Percentiles rank a stretch among this genome's conserved stretches.
Conservation (phyloP, 2,888 invertebrate genomes). For the Biston betularia region DNA sequence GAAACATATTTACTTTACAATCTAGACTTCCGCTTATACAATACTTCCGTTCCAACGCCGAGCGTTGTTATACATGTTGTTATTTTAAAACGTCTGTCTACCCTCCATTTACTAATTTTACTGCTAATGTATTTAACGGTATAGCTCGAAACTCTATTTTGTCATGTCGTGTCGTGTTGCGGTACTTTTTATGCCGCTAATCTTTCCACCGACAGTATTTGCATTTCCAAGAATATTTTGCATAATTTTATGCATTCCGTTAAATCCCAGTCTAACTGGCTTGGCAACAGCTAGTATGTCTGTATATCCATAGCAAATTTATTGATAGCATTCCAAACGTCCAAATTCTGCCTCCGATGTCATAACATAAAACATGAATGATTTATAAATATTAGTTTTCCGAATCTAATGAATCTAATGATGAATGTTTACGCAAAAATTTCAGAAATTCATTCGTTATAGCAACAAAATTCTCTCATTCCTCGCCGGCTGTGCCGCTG, state of each 20-base stretch:
- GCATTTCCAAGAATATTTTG: slow-evolving; percentile 32
- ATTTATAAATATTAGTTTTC: slow-evolving; percentile 12
- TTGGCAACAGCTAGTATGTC: slow-evolving; percentile 28
- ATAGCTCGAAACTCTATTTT: slow-evolving; percentile 1
- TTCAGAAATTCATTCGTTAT: slow-evolving; percentile 68
- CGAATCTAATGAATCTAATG: slow-evolving; percentile 16
- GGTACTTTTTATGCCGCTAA: slow-evolving; percentile 23
- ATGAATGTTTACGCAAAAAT: slow-evolving; percentile 58
- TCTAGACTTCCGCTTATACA: slow-evolving; percentile 26
- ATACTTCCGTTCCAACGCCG: slow-evolving; percentile 15
- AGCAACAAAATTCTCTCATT: slow-evolving; percentile 72
- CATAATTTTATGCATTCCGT: slow-evolving; percentile 29
- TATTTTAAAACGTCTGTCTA: slow-evolving; percentile 16
- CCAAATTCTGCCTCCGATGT: slow-evolving; percentile 8
- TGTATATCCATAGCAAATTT: background rate
- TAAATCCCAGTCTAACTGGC: slow-evolving; percentile 27
- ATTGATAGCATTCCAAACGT: slow-evolving; percentile 8
- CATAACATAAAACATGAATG: slow-evolving; percentile 19
- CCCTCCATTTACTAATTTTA: background rate
- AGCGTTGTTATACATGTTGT: slow-evolving; percentile 13
- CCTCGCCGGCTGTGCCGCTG: slow-evolving; percentile 72
- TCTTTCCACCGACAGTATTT: slow-evolving; percentile 8
- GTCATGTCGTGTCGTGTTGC: slow-evolving; percentile 28
- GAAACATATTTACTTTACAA: slow-evolving; percentile 38
- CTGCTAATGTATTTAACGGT: background rate